Conservation (phyloP, 2,797 vertebrate species). For the Enteromius paludinosus region DNA sequence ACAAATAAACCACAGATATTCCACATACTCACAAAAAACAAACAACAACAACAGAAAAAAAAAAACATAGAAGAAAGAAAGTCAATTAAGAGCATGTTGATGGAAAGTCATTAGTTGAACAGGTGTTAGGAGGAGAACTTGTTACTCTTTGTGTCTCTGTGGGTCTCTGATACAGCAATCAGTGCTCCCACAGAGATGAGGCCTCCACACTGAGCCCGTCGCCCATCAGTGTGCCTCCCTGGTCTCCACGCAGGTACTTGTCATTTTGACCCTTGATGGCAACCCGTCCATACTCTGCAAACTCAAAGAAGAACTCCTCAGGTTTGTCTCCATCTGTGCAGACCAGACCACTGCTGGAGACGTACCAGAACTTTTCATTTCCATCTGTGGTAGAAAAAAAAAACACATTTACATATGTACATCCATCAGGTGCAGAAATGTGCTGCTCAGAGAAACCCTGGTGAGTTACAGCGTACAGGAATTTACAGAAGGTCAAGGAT, state of each 20-base stretch:
- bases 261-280: slow-evolving; percentile 89
- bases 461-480: neutral
- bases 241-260: slow-evolving; percentile 91
- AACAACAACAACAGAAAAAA: neutral
- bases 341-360: slow-evolving; percentile 86
- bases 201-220: slow-evolving; percentile 79
- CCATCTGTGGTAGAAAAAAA: slow-evolving; percentile 76
- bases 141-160: neutral
- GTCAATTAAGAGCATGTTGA: neutral
- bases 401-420: neutral
- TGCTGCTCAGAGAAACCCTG: neutral
- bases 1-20: slow-evolving; percentile 16
- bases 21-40: neutral
- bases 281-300: slow-evolving; percentile 86
- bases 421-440: neutral
- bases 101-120: slow-evolving; percentile 8
- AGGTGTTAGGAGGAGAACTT: neutral
- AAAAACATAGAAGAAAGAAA: slow-evolving; percentile 18
- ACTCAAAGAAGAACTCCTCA: slow-evolving; percentile 94
- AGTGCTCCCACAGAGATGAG: slow-evolving; percentile 91
- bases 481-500: too few relatives aligned
- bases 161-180: slow-evolving; percentile 59
- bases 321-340: slow-evolving; percentile 89
- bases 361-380: slow-evolving; percentile 90
- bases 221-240: slow-evolving; percentile 88